Evolutionary conservation across 2,797 vertebrate genomes (phyloP).

Genomic region (Eremophila alpestris): DNA sequence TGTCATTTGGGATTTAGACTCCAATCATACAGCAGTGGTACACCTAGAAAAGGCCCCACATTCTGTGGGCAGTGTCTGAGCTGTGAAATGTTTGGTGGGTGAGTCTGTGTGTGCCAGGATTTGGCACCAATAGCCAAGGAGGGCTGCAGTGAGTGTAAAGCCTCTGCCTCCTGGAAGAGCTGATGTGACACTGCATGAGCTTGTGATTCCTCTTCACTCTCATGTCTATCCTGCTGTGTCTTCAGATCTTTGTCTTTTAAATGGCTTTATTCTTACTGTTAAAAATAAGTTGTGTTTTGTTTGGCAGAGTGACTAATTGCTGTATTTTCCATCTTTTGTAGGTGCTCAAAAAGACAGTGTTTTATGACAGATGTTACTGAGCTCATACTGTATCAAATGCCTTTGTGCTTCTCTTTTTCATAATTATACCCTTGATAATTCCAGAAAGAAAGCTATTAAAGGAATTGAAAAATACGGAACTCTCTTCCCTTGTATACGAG

Average conservation of each 20-base stretch:
- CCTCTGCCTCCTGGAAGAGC: neutral
- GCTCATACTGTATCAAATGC: neutral
- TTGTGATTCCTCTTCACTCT: neutral
- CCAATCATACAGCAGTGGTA: accelerated
- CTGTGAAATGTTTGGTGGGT: neutral
- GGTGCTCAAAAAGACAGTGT: neutral
- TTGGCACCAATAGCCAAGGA: neutral
- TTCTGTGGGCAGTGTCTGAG: neutral
- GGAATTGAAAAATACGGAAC: neutral
- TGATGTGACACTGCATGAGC: neutral
- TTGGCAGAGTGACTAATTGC: neutral
- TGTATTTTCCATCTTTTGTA: neutral
- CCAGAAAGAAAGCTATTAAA: neutral
- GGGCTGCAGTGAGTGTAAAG: neutral
- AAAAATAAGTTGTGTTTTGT: neutral
- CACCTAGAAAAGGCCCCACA: accelerated
- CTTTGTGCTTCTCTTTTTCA: neutral
- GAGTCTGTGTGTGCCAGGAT: neutral
- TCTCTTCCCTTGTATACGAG: neutral
- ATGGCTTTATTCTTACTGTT: neutral
- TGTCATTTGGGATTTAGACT: neutral
- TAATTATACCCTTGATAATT: neutral
- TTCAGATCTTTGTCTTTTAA: neutral
- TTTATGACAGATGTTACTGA: neutral
- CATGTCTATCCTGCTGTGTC: neutral